Evolutionary conservation across 2,888 invertebrate species (phyloP).

Genomic region (Thysanoteuthis rhombus): DNA sequence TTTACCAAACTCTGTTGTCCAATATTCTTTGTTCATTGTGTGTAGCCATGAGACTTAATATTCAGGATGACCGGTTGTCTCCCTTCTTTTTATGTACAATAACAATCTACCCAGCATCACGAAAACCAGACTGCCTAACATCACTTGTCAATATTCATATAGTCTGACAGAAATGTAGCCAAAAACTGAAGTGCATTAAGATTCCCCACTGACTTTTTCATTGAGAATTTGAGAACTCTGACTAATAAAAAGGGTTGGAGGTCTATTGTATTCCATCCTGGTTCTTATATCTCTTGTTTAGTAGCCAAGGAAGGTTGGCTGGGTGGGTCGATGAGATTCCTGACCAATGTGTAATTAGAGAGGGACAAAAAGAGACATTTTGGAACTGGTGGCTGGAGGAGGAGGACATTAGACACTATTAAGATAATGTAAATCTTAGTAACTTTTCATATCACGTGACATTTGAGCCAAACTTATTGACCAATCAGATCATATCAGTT

Average conservation of each 20-base stretch:
- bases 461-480: neutral
- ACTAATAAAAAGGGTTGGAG: neutral
- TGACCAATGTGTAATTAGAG: neutral
- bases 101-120: neutral
- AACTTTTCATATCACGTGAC: neutral
- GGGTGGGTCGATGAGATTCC: neutral
- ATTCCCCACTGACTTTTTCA: neutral
- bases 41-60: neutral
- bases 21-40: neutral
- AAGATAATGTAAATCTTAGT: neutral
- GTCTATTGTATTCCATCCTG: neutral
- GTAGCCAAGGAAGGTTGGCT: neutral
- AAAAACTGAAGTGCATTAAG: neutral
- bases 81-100: neutral
- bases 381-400: neutral
- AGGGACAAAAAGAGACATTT: neutral
- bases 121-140: neutral
- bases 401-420: neutral
- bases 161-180: neutral
- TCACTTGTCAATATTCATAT: neutral
- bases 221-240: neutral
- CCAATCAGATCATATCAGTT: neutral
- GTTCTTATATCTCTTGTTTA: slow-evolving; percentile 12
- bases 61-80: neutral
- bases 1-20: neutral